A percentile compares a stretch with the other conserved stretches of the same genome.
These are phyloP conservation scores for Ectropis grisescens DNA, from an alignment of 1,140 invertebrate species.

Conservation along the genomic window DNA sequence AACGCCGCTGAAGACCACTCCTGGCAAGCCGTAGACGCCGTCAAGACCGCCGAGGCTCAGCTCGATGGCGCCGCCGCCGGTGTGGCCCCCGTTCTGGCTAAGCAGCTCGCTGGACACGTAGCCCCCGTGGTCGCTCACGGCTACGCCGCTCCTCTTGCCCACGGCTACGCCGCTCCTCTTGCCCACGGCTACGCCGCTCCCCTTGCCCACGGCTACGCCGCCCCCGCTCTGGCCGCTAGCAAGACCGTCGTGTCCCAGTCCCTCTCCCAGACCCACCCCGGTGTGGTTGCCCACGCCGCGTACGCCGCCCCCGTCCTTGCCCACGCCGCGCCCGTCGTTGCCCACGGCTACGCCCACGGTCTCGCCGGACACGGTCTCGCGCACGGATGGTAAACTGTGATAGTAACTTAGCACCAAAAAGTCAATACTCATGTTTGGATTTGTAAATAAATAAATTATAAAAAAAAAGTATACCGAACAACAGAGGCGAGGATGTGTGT, in stretches of 20 bases:
- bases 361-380: slow-evolving; percentile 29
- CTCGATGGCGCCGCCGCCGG: slow-evolving; percentile 71
- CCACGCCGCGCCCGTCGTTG: slow-evolving; percentile 16
- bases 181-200: slow-evolving; percentile 15
- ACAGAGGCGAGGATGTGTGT: slow-evolving; percentile 64
- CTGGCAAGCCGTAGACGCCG: slow-evolving; percentile 68
- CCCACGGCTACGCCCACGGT: slow-evolving; percentile 23
- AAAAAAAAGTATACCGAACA: slow-evolving; percentile 45
- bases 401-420: slow-evolving; percentile 49
- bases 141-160: slow-evolving; percentile 16
- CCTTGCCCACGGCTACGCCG: slow-evolving; percentile 19
- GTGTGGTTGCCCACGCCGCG: slow-evolving; percentile 35
- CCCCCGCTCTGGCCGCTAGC: slow-evolving; percentile 18
- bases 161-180: slow-evolving; percentile 17
- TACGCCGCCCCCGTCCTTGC: slow-evolving; percentile 25
- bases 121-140: slow-evolving; percentile 13
- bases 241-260: slow-evolving; percentile 42
- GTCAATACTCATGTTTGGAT: slow-evolving; percentile 60
- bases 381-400: slow-evolving; percentile 63
- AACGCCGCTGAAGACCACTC: slow-evolving; percentile 71
- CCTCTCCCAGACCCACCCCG: slow-evolving; percentile 48
- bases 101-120: slow-evolving; percentile 40
- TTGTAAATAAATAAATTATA: slow-evolving; percentile 59
- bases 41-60: slow-evolving; percentile 69
- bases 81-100: slow-evolving; percentile 65